phyloP scores from a whole-genome alignment of 2,797 vertebrate species.

The Morus bassanus region DNA sequence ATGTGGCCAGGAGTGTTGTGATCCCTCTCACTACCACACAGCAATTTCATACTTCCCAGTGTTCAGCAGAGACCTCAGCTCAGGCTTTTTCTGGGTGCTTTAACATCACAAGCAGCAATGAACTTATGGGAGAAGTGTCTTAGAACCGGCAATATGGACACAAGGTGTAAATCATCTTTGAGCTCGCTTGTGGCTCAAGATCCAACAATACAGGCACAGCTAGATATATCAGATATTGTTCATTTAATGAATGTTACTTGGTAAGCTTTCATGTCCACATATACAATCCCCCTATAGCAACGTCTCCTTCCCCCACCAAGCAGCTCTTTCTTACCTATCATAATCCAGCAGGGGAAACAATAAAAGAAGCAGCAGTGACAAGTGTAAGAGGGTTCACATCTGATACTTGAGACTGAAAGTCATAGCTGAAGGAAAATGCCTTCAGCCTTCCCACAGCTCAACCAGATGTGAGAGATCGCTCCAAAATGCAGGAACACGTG shows the following conservation, averaged over 20 bases:
- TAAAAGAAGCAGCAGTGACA: rapidly evolving
- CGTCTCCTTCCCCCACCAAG: rapidly evolving
- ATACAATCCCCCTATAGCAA: neutral
- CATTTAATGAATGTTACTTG: neutral
- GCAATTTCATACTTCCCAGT: neutral
- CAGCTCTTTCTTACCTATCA: neutral
- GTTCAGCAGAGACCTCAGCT: neutral
- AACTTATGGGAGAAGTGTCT: neutral
- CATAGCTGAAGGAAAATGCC: neutral
- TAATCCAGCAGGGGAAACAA: neutral
- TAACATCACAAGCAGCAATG: neutral
- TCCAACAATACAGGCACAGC: neutral
- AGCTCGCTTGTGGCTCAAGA: neutral
- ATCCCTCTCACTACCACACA: neutral
- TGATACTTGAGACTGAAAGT: neutral
- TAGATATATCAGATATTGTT: neutral
- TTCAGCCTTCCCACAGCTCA: neutral
- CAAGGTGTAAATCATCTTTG: neutral
- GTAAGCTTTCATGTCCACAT: neutral
- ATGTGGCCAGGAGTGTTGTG: neutral
- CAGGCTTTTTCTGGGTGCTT: neutral
- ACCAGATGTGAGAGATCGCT: constrained; percentile 1
- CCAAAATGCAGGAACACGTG: neutral
- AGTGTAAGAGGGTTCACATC: neutral
- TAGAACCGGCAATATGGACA: neutral